Conservation (phyloP, 2,888 invertebrate species). For the Thera britannica region DNA sequence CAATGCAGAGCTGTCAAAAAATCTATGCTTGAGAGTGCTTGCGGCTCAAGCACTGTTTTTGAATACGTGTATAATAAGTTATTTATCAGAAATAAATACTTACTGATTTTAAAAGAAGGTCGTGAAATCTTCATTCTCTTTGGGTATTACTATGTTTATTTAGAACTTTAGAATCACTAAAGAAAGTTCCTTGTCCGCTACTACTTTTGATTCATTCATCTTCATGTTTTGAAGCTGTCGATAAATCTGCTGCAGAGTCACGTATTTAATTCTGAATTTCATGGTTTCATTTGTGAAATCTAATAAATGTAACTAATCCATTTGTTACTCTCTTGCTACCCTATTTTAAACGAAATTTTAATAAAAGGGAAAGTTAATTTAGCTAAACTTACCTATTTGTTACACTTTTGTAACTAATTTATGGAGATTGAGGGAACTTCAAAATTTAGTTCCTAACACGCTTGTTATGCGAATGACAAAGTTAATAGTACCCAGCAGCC, state of each 20-base stretch:
- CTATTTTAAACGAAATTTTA: not conserved
- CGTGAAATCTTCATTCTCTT: no score
- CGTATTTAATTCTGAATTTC: conserved; percentile 2
- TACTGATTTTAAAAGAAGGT: no score
- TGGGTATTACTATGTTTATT: not conserved
- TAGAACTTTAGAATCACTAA: not conserved
- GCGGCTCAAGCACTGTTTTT: no score
- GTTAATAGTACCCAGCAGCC: conserved; percentile 11
- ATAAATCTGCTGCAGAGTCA: not conserved
- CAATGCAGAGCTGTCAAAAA: no score
- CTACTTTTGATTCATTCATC: not conserved
- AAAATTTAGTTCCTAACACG: conserved; percentile 9
- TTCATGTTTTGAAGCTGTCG: not conserved
- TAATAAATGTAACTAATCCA: not conserved
- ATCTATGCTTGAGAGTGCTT: no score
- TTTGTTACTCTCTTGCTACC: not conserved
- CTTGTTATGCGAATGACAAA: conserved; percentile 9
- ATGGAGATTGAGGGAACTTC: conserved; percentile 3
- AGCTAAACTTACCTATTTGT: not conserved
- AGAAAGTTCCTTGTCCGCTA: not conserved
- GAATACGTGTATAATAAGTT: no score
- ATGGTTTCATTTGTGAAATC: conserved; percentile 4
- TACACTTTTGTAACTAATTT: not conserved
- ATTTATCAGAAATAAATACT: no score
- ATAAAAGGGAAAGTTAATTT: not conserved